Percentiles rank a stretch among this genome's conserved stretches.
Evolutionary conservation across 1,140 invertebrate genomes (phyloP).

Genomic region (Drosophila ananassae): DNA sequence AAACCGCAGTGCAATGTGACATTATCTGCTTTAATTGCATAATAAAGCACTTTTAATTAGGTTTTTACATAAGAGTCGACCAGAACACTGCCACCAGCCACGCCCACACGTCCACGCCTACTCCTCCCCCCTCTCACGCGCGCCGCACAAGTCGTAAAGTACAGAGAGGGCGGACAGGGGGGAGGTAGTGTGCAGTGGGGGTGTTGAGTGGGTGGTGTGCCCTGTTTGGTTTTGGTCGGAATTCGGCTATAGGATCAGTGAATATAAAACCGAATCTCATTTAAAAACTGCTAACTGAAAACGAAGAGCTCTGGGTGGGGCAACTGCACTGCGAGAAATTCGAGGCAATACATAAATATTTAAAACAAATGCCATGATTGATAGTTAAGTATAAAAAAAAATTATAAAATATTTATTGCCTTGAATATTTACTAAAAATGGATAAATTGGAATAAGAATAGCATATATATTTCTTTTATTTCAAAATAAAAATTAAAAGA

Average conservation of each 20-base stretch:
- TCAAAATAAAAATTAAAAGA: no score
- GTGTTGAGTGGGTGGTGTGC: not conserved
- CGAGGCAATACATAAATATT: no score
- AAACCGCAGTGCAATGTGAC: conserved; percentile 55
- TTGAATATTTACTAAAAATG: no score
- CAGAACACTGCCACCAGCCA: conserved; percentile 26
- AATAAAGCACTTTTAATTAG: conserved; percentile 82
- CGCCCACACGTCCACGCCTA: no score
- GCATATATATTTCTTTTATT: no score
- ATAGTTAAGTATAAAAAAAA: no score
- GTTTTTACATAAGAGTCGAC: conserved; percentile 61
- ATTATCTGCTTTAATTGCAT: conserved; percentile 81
- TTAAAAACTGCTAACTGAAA: conserved; percentile 59
- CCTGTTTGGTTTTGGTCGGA: conserved; percentile 16
- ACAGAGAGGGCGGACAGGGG: not conserved
- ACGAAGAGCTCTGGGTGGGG: conserved; percentile 30
- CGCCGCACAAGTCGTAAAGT: conserved; percentile 47
- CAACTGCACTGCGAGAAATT: conserved; percentile 19
- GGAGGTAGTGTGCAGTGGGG: not conserved
- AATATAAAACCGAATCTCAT: conserved; percentile 57
- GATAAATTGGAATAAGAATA: no score
- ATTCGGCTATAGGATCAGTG: conserved; percentile 50
- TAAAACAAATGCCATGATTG: no score
- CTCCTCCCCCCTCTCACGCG: no score
- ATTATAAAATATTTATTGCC: no score